Percentiles rank a stretch among this genome's conserved stretches.
Evolutionary conservation across 2,113 vertebrate species (phyloP).

Genomic region (Ptilorrhoa leucosticta): DNA sequence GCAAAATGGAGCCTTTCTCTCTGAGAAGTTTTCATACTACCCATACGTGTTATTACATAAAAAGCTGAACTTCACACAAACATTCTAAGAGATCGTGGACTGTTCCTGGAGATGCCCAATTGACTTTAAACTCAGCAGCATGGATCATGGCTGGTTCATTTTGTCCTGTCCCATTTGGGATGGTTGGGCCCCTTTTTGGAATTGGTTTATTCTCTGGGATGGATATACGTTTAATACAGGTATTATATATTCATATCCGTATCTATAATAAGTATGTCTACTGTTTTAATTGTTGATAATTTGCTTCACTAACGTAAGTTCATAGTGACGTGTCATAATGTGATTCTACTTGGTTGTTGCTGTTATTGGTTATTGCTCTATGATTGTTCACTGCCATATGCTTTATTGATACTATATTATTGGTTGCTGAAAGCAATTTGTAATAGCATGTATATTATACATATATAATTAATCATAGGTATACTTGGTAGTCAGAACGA

Average conservation of each 20-base stretch:
- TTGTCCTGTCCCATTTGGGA: not conserved
- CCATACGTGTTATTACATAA: not conserved
- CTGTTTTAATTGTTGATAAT: not conserved
- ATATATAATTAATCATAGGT: not conserved
- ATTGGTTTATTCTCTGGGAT: not conserved
- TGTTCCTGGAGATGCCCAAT: not conserved
- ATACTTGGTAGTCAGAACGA: not conserved
- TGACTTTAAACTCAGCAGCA: not conserved
- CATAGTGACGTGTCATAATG: not conserved
- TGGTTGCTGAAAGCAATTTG: not conserved
- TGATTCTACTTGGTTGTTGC: not conserved
- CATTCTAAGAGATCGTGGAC: rapidly evolving
- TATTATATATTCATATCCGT: no score
- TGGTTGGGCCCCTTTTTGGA: no score
- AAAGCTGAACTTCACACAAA: not conserved
- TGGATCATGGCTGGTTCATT: not conserved
- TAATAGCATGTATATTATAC: not conserved
- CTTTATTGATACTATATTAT: not conserved
- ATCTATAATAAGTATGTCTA: not conserved
- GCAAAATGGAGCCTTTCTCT: not conserved
- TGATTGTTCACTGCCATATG: not conserved
- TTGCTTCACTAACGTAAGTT: not conserved
- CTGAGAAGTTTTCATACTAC: not conserved
- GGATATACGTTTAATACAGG: rapidly evolving
- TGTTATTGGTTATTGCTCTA: not conserved